These are phyloP conservation scores for Hirtodrosophila duncani DNA, from an alignment of 2,888 invertebrate species.

Conservation along the genomic window DNA sequence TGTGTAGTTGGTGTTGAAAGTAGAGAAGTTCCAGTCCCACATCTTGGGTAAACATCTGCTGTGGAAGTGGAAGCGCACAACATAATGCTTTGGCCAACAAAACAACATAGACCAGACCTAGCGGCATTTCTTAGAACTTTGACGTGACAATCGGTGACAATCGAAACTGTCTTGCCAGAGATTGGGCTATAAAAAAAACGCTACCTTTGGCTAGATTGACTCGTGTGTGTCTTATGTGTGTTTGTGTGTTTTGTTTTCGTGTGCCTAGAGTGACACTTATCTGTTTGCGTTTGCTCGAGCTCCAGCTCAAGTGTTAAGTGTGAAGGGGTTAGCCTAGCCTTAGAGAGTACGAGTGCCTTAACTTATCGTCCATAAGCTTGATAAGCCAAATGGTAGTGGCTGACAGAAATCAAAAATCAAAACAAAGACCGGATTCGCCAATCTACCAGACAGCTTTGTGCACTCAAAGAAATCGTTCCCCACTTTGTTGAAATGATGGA, in stretches of 20 bases:
- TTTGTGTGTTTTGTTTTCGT: conserved; percentile 13
- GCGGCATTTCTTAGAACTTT: conserved; percentile 52
- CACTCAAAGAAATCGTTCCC: not conserved
- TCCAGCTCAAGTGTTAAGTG: not conserved
- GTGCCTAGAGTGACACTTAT: conserved; percentile 61
- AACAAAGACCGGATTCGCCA: conserved; percentile 22
- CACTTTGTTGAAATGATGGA: conserved; percentile 3
- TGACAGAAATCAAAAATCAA: conserved; percentile 28
- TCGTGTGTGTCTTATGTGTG: conserved; percentile 18
- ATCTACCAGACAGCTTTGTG: not conserved
- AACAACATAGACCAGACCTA: conserved; percentile 2
- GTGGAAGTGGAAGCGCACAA: conserved; percentile 7
- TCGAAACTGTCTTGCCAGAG: conserved; percentile 40
- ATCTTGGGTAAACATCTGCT: conserved; percentile 49
- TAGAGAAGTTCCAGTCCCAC: conserved; percentile 64
- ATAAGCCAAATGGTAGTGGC: conserved; percentile 51
- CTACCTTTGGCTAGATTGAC: not conserved
- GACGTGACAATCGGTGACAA: conserved; percentile 41
- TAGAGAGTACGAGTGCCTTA: conserved; percentile 32
- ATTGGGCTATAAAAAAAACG: conserved; percentile 21
- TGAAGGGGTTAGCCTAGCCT: conserved; percentile 2
- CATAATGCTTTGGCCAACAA: conserved; percentile 26
- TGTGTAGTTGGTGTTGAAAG: not conserved
- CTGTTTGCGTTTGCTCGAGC: conserved; percentile 45
- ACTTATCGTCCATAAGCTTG: conserved; percentile 56